Evolutionary conservation across 1,140 invertebrate species (phyloP).

Genomic region (honey bee (Apis mellifera)): Amel_HAv3.1 CM009946.2:3844501-3845000

Average conservation of each 20-base stretch:
- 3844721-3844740: conserved; percentile 63
- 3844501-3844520: background rate
- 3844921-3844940: too few species aligned
- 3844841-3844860: too few species aligned
- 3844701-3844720: conserved; percentile 59
- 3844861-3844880: too few species aligned
- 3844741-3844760: background rate
- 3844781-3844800: background rate
- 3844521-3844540: conserved; percentile 41
- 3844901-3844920: too few species aligned
- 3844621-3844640: conserved; percentile 71
- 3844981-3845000: too few species aligned
- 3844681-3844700: conserved; percentile 48
- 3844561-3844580: conserved; percentile 31
- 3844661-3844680: conserved; percentile 69
- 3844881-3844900: too few species aligned
- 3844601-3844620: conserved; percentile 69
- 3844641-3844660: conserved; percentile 75
- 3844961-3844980: too few species aligned
- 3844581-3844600: conserved; percentile 36
- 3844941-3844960: too few species aligned
- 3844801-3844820: background rate
- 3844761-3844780: background rate
- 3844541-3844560: too few species aligned
- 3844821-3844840: too few species aligned